Conservation (phyloP, 2,888 invertebrate genomes). For the Zootermopsis nevadensis region DNA sequence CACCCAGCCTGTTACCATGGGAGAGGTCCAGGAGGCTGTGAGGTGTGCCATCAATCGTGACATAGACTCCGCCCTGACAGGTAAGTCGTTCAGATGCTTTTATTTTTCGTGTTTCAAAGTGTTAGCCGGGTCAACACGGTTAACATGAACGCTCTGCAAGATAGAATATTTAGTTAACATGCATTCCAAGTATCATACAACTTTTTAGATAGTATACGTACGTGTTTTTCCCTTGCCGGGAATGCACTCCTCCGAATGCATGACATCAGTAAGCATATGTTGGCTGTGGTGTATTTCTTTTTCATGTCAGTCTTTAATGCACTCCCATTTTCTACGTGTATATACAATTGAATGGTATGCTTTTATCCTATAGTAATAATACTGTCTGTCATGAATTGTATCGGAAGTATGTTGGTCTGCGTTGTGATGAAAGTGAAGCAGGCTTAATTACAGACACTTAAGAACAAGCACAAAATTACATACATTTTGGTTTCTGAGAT, state of each 20-base stretch:
- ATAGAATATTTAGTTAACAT: too few relatives aligned
- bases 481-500: background rate
- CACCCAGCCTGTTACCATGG: conserved; percentile 79
- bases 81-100: background rate
- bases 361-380: background rate
- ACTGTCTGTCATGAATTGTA: background rate
- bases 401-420: background rate
- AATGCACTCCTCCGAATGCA: background rate
- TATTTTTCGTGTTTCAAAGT: too few relatives aligned
- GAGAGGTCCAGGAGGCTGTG: conserved; percentile 70
- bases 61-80: background rate
- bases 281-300: background rate
- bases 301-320: background rate
- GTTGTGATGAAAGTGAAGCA: background rate
- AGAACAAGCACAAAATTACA: background rate
- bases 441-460: background rate
- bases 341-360: background rate
- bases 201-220: too few relatives aligned
- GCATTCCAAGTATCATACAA: too few relatives aligned
- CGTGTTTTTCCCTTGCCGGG: too few relatives aligned
- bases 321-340: background rate
- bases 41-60: conserved; percentile 55
- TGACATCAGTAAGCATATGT: background rate
- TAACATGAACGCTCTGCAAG: too few relatives aligned
- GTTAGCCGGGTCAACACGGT: too few relatives aligned